Base-by-base conservation (phyloP, 2,888 invertebrate species). In the Nowickia ferox region DNA sequence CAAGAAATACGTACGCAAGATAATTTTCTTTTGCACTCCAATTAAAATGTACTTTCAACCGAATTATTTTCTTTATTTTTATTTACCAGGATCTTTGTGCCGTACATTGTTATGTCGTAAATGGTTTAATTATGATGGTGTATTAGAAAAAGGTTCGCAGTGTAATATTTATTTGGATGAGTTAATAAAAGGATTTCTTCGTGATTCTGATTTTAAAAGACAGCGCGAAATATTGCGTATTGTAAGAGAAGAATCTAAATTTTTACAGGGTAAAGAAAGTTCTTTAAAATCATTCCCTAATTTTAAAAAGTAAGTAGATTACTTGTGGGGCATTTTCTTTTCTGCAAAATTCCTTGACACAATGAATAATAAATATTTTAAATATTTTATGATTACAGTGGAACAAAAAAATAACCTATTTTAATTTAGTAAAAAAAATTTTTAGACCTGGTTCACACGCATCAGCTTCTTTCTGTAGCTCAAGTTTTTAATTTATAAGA, bases 51-150 rank as follows among this genome's bases (percentile, higher is more conserved):
- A 15, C 30, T 55, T 22, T 30, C 5, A 30, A 48, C 19, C 13
- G 1, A 38, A 30, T 30, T 30, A 30, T 30, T 30, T 30, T 42
- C 51, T 17, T 38, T 44, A 30, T 6, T 30, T 30, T 30, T 30
- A 30, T 30, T n/a, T 38, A 55, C 8, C 17, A 92, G 94, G 93
- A 30, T 89, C 91, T 11, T 90, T 94, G 17, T 93, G 94, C 83
- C 93, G 94, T 82, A 93, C 93, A 65, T 93, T 96, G 88, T 93
- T 97, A 87, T 94, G 93, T 48, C 94, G 94, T 76, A 94, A 95
- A 86, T 97, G 97, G 97, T 95, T 94, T 88, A 94, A 94, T 84
- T 91, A 93, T 55, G 94, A 95, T 88, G 96, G 96, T 3, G 90
- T 93, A 84, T 91, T 93, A 75, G 96, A 96, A 89, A 95, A 94